phyloP scores from a whole-genome alignment of 2,888 invertebrate species.

The Teleiodes luculella region DNA sequence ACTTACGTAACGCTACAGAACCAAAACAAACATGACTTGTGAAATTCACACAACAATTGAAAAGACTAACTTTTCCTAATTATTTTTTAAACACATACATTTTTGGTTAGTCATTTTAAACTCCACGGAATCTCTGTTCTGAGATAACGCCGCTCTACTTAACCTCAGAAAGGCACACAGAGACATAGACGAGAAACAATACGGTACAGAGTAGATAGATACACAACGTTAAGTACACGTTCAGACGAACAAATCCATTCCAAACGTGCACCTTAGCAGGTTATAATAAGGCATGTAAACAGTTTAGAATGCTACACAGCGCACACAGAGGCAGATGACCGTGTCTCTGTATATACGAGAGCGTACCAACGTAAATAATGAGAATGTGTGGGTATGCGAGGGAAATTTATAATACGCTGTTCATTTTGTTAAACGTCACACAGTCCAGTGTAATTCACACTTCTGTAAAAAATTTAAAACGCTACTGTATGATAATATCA shows the following conservation, averaged over 20 bases:
- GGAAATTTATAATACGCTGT: constrained; percentile 71
- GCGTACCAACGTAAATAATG: constrained; percentile 41
- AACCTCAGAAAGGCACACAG: constrained; percentile 76
- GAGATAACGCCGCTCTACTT: constrained; percentile 78
- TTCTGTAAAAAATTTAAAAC: constrained; percentile 67
- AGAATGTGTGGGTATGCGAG: constrained; percentile 68
- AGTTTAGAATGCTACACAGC: constrained; percentile 44
- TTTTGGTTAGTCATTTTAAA: constrained; percentile 52
- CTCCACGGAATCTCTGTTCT: constrained; percentile 73
- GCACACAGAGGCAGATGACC: constrained; percentile 40
- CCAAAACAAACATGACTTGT: constrained; percentile 8
- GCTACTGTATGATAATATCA: constrained; percentile 59
- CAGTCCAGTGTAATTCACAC: constrained; percentile 66
- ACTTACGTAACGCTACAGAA: constrained; percentile 2
- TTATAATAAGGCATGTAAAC: constrained; percentile 32
- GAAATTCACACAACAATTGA: background rate
- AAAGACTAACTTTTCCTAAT: constrained; percentile 7
- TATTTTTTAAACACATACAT: constrained; percentile 17
- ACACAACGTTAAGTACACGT: constrained; percentile 59
- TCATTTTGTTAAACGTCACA: constrained; percentile 53
- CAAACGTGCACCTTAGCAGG: constrained; percentile 34
- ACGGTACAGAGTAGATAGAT: constrained; percentile 58
- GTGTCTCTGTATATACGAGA: constrained; percentile 18
- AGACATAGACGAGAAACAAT: constrained; percentile 77
- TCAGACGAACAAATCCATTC: constrained; percentile 28